These are phyloP conservation scores for Eulithis prunata DNA, from an alignment of 2,888 invertebrate genomes.

Conservation along the genomic window DNA sequence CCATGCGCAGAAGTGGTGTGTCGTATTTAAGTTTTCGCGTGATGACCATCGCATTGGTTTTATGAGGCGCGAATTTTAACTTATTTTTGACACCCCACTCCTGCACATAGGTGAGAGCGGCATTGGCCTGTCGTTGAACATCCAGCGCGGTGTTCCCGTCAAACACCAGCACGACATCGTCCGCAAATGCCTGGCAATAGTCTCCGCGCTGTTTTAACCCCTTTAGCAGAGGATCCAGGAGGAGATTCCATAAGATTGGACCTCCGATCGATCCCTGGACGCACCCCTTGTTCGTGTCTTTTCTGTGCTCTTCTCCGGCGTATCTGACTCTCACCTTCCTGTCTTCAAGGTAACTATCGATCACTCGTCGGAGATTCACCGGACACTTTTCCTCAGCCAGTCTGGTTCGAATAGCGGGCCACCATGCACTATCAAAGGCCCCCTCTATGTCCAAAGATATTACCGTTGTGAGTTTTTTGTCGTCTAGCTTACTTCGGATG, in stretches of 20 bases:
- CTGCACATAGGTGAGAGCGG: neutral
- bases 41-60: neutral
- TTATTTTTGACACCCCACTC: neutral
- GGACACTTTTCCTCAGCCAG: conserved; percentile 2
- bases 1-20: neutral
- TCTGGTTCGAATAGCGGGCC: neutral
- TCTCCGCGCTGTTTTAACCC: neutral
- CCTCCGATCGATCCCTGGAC: conserved; percentile 3
- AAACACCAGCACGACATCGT: conserved; percentile 1
- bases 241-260: neutral
- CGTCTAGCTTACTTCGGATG: neutral
- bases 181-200: neutral
- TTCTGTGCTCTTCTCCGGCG: neutral
- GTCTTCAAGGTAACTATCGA: neutral
- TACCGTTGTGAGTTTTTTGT: neutral
- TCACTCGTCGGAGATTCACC: neutral
- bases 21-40: neutral
- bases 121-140: neutral
- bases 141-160: neutral
- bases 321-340: neutral
- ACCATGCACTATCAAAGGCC: neutral
- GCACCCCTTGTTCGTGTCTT: neutral
- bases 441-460: conserved; percentile 1
- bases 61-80: neutral
- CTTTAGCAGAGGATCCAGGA: neutral